Evolutionary conservation across 2,113 vertebrate species (phyloP), one percentile per base, ranked within the genome.

Genomic region (Sphaerodactylus townsendi): DNA sequence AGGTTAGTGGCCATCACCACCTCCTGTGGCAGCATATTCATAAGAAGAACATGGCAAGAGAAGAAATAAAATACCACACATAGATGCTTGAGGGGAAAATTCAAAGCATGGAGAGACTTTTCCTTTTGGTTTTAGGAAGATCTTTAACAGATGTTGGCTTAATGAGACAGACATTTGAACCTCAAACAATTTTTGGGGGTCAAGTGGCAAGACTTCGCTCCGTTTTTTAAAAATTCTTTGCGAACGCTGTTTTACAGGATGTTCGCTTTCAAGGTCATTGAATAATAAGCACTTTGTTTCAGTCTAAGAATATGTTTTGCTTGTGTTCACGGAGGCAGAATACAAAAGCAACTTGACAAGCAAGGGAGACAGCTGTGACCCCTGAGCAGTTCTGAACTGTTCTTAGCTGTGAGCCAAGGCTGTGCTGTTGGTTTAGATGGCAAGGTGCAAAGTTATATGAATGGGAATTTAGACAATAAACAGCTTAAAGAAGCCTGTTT

Each of bases 81-180:
- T n/a, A n/a, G n/a, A n/a, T n/a, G n/a, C n/a, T n/a, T n/a, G n/a
- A n/a, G n/a, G 66, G 11, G 30, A 21, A 15, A 66, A 30, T 30
- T 23, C 17, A 17, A 50, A 46, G 33, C 48, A 3, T 28, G n/a
- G 59, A n/a, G 15, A 28, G 37, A 19, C n/a, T 84, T 53, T 68
- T 69, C 59, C 72, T 68, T 13, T 81, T 48, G 50, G 64, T n/a
- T 71, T 86, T 50, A 70, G 62, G 65, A 71, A 75, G 48, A 62
- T n/a, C 13, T 76, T 77, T 59, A 77, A 70, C 50, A 82, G 79
- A 76, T 86, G 64, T 81, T 77, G 79, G 11, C 79, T 86, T 86
- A 82, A 86, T 86, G 73, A 82, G 74, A 33, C 50, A 50, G 64
- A 71, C 65, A 82, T 77, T 82, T 86, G 69, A 65, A 82, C 56